Percentiles rank a stretch among this genome's conserved stretches.
Evolutionary conservation across 2,797 vertebrate species (phyloP).

Genomic region (Mus caroli): DNA sequence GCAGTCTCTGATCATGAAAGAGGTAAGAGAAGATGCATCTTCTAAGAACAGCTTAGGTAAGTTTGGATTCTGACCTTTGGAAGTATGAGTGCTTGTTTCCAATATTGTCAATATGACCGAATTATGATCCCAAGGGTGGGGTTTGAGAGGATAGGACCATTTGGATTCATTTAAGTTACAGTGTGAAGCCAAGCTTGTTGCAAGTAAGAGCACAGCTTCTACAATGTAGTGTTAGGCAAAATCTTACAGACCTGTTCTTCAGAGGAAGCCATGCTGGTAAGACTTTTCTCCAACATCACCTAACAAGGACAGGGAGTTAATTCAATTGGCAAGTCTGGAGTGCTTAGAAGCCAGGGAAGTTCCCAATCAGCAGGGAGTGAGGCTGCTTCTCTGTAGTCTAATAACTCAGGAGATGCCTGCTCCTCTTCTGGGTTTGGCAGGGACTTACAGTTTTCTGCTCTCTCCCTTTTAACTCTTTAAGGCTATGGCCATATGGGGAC

Average conservation of each 20-base stretch:
- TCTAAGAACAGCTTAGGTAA: neutral
- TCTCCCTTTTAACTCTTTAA: neutral
- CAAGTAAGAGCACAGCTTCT: neutral
- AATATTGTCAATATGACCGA: neutral
- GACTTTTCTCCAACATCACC: neutral
- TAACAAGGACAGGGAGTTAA: neutral
- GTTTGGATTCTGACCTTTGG: neutral
- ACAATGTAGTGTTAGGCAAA: neutral
- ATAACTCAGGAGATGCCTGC: neutral
- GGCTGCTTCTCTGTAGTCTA: neutral
- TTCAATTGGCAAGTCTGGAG: neutral
- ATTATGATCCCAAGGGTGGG: neutral
- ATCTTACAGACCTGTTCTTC: neutral
- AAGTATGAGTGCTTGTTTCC: neutral
- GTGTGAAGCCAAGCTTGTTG: neutral
- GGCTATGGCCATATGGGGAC: neutral
- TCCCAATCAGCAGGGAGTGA: neutral
- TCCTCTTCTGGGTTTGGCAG: neutral
- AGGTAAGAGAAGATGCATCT: neutral
- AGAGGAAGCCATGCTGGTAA: neutral
- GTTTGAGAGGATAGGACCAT: neutral
- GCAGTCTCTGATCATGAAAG: neutral
- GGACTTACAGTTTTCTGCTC: neutral
- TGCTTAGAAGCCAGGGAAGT: neutral
- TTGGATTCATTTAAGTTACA: neutral